Evolutionary conservation across 2,113 vertebrate species (phyloP), one percentile per base, ranked within the genome.

Genomic region (Isurus oxyrinchus): DNA sequence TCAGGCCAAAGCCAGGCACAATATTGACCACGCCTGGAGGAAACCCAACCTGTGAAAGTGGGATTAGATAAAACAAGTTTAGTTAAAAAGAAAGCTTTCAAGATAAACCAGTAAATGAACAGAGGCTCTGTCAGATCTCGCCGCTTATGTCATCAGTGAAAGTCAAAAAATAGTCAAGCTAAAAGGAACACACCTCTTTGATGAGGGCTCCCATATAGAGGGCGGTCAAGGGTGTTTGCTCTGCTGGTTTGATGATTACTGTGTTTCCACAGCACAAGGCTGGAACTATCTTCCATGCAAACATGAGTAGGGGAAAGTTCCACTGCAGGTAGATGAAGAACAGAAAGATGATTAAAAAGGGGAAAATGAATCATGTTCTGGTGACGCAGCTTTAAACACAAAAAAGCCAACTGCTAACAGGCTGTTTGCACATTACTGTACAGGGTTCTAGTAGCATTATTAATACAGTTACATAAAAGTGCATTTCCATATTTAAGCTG

Each of bases 251-350:
- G 96, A 99, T 98, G 96, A 99, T 98, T 94, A 99, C 98, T 27
- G 99, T 99, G 98, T 99, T 99, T 96, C 99, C 99, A 96, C 99
- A 99, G 97, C 99, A 99, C 96, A 99, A 97, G 1, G 99, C 99
- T 8, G 99, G 99, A 87, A 99, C 99, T 96, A 99, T 98, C 98
- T 99, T 99, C 99, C 99, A 99, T 57, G 98, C 99, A 97, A 99
- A 99, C 99, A 99, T 99, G 98, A 99, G 98, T 97, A 99, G 98
- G 96, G 99, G 99, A 98, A 99, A 99, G 98, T 99, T 99, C 99
- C 99, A 99, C 99, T 99, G 98, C 57, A 97, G 96, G 96, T 96
- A 96, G 96, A 88, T 72, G 95, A 79, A 66, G 90, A 23, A 93
- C 90, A 93, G 90, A 19, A 61, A 40, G 90, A 93, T 40, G 23